A percentile compares a stretch with the other conserved stretches of the same genome.
Evolutionary conservation across 2,113 vertebrate species (phyloP).

Genomic region (Setophaga kirtlandii): DNA sequence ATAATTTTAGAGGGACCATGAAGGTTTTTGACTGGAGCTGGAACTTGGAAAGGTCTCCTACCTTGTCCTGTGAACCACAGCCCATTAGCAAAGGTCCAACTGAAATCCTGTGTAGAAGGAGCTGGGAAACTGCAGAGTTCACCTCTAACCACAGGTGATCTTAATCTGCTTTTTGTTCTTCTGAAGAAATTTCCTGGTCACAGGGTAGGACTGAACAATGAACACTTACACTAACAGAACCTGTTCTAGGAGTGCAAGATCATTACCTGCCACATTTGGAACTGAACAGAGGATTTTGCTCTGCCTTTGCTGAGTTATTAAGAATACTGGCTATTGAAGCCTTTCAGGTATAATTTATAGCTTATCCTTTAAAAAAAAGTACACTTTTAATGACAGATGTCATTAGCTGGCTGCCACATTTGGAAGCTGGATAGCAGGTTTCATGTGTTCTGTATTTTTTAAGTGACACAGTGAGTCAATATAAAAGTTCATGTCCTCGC

Average conservation of each 20-base stretch:
- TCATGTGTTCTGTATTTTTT: neutral
- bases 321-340: neutral
- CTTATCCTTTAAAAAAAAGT: neutral
- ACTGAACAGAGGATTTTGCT: neutral
- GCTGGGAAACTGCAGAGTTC: neutral
- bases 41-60: neutral
- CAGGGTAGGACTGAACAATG: neutral
- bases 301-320: neutral
- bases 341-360: neutral
- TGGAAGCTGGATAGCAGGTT: neutral
- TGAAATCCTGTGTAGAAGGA: neutral
- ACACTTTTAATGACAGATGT: neutral
- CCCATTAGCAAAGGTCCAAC: neutral
- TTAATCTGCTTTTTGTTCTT: constrained; percentile 11
- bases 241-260: neutral
- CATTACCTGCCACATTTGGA: neutral
- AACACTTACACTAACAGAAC: neutral
- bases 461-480: neutral
- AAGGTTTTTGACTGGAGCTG: neutral
- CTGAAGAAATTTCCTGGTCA: neutral
- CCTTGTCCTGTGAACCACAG: neutral
- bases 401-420: neutral
- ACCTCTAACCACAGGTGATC: constrained; percentile 2
- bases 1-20: neutral
- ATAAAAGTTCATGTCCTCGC: neutral